Conservation (phyloP, 2,113 vertebrate genomes). For the Gorsachius goisagi region DNA sequence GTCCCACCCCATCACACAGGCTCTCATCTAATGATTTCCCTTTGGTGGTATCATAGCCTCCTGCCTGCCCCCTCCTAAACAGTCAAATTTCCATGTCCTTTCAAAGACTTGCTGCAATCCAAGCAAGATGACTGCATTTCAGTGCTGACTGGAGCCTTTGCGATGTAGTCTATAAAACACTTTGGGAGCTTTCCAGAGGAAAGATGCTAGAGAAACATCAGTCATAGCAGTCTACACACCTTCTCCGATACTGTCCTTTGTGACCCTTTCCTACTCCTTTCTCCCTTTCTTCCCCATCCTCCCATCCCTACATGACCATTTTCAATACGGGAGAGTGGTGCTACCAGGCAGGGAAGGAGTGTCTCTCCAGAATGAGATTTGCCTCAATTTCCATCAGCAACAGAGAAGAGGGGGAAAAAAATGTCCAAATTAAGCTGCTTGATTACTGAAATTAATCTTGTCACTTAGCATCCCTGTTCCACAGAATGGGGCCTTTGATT, state of each 20-base stretch:
- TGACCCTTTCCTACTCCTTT: neutral
- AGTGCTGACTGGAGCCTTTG: conserved; percentile 32
- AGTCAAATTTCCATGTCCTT: conserved; percentile 5
- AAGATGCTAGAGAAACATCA: conserved; percentile 19
- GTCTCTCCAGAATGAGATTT: conserved; percentile 63
- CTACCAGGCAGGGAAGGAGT: conserved; percentile 43
- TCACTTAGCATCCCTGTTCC: conserved; percentile 74
- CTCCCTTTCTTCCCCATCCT: neutral
- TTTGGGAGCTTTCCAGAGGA: conserved; percentile 30
- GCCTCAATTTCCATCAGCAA: conserved; percentile 76
- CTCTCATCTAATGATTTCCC: neutral
- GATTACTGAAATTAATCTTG: conserved; percentile 84
- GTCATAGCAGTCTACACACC: neutral
- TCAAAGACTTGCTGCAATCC: conserved; percentile 30
- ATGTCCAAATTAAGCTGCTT: conserved; percentile 79
- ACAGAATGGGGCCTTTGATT: conserved; percentile 77
- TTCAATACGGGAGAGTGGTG: neutral
- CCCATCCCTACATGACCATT: neutral
- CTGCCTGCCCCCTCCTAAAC: neutral
- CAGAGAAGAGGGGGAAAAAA: conserved; percentile 46
- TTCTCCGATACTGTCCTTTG: neutral
- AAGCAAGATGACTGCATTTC: conserved; percentile 43
- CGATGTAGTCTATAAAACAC: conserved; percentile 29
- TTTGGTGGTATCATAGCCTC: neutral
- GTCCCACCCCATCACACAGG: neutral